Evolutionary conservation across 2,888 invertebrate genomes (phyloP).

Genomic region (Hirudinaria manillensis): DNA sequence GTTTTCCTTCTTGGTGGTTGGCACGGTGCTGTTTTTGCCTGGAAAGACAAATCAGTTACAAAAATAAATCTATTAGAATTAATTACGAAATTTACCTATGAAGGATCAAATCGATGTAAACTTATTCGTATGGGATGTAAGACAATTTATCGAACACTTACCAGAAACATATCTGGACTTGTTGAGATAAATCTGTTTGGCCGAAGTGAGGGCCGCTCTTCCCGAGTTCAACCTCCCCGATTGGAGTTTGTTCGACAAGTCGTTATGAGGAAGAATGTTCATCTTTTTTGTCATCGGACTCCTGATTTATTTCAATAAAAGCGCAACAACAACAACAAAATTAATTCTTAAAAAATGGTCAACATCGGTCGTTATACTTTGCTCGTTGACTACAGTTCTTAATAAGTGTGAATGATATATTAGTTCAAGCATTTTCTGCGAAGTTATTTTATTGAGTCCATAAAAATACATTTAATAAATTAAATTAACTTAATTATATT

Average conservation of each 20-base stretch:
- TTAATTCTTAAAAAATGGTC: no score
- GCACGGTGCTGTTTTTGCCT: conserved; percentile 27
- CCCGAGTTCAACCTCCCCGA: conserved; percentile 46
- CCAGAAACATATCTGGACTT: conserved; percentile 76
- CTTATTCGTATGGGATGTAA: not conserved
- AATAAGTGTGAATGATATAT: no score
- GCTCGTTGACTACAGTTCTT: no score
- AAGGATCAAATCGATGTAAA: not conserved
- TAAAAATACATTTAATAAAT: not conserved
- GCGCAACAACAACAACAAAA: no score
- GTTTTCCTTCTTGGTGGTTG: conserved; percentile 32
- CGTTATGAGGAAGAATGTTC: conserved; percentile 15
- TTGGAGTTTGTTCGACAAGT: conserved; percentile 6
- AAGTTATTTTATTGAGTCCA: no score
- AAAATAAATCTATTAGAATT: not conserved
- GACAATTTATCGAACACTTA: conserved; percentile 37
- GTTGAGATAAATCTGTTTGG: conserved; percentile 71
- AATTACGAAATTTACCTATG: not conserved
- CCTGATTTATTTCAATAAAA: no score
- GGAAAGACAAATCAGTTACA: not conserved
- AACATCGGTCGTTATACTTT: no score
- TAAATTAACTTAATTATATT: not conserved
- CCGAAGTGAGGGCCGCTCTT: conserved; percentile 53
- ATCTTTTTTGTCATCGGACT: not conserved
- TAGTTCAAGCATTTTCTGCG: no score